phyloP scores from a whole-genome alignment of 2,113 vertebrate genomes.

The Syngnathoides biaculeatus region DNA sequence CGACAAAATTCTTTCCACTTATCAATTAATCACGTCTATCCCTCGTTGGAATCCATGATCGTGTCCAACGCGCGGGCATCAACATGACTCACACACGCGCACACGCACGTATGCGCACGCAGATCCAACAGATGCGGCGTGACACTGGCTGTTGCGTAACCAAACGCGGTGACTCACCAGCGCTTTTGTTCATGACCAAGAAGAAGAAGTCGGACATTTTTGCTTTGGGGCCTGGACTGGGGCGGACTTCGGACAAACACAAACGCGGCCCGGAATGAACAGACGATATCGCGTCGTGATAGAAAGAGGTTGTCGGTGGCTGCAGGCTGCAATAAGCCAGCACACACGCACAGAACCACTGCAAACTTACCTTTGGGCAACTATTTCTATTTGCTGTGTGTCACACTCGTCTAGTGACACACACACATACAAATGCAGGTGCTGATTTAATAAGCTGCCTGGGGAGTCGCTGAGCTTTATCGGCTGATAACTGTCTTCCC shows the following conservation, averaged over 20 bases:
- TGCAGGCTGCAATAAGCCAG: constrained; percentile 26
- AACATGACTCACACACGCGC: constrained; percentile 32
- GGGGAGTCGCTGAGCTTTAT: constrained; percentile 59
- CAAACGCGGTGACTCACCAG: constrained; percentile 59
- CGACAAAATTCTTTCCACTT: background rate
- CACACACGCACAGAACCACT: constrained; percentile 11
- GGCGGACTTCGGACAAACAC: constrained; percentile 27
- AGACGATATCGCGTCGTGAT: constrained; percentile 44
- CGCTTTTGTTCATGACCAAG: constrained; percentile 41
- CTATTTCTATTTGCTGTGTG: constrained; percentile 8
- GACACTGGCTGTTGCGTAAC: constrained; percentile 63
- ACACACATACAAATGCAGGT: constrained; percentile 30
- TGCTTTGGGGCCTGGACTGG: constrained; percentile 36
- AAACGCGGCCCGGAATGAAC: constrained; percentile 18
- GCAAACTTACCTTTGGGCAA: constrained; percentile 1
- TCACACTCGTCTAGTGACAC: constrained; percentile 22
- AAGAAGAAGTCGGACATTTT: constrained; percentile 44
- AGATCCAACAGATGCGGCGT: constrained; percentile 38
- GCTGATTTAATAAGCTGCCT: constrained; percentile 71
- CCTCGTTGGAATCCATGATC: constrained; percentile 5
- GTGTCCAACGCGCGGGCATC: constrained; percentile 22
- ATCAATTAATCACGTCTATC: background rate
- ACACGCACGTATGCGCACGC: constrained; percentile 8
- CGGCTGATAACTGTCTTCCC: constrained; percentile 65
- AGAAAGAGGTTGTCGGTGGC: constrained; percentile 23